phyloP scores from a whole-genome alignment of 2,113 vertebrate genomes.

The Aix galericulata region DNA sequence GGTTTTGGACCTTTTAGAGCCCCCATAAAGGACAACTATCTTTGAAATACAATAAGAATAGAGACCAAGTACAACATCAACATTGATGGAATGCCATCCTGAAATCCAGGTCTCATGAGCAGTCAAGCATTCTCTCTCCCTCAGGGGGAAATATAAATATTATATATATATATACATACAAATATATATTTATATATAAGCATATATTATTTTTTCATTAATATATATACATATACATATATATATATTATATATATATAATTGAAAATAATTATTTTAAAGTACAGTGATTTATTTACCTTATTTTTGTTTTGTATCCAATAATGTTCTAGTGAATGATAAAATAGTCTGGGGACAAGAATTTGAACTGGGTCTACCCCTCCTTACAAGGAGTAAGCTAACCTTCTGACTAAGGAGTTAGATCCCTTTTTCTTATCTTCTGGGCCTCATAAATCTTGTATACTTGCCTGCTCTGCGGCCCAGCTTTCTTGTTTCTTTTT shows the following conservation, averaged over 20 bases:
- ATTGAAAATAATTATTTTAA: background rate
- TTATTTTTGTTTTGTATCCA: background rate
- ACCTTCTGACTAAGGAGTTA: background rate
- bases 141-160: background rate
- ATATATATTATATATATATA: too few species aligned
- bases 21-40: background rate
- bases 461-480: background rate
- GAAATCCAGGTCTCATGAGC: background rate
- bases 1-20: background rate
- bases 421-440: background rate
- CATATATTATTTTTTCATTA: too few species aligned
- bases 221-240: too few species aligned
- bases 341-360: background rate
- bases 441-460: background rate
- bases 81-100: rapidly evolving
- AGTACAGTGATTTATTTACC: background rate
- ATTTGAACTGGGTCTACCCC: background rate
- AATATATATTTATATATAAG: too few species aligned
- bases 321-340: background rate
- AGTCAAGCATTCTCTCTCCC: background rate
- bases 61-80: background rate
- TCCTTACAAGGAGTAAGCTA: background rate
- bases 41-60: background rate
- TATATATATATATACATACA: too few species aligned
- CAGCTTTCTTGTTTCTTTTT: background rate